Percentiles rank a stretch among this genome's conserved stretches.
Conservation (phyloP, 2,888 invertebrate species). For the Ectobius pallidus region DNA sequence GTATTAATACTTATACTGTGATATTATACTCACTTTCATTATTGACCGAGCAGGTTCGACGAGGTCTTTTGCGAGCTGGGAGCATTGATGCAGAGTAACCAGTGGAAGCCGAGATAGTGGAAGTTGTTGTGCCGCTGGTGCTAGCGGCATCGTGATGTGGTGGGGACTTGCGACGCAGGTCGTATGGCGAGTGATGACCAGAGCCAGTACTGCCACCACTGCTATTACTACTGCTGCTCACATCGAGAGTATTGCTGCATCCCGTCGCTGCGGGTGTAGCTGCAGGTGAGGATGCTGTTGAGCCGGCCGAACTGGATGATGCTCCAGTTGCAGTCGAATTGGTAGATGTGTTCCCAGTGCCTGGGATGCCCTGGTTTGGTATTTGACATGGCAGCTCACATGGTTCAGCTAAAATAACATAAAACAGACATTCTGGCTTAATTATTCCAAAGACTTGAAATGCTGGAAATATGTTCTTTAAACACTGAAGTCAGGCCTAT, state of each 20-base stretch:
- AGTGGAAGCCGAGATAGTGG: slow-evolving; percentile 58
- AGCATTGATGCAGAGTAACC: slow-evolving; percentile 66
- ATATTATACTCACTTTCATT: slow-evolving; percentile 54
- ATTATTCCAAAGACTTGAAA: background rate
- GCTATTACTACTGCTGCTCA: slow-evolving; percentile 61
- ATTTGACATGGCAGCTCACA: slow-evolving; percentile 66
- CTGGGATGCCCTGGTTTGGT: slow-evolving; percentile 66
- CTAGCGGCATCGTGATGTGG: slow-evolving; percentile 70
- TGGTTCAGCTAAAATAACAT: slow-evolving; percentile 68
- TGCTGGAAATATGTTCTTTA: too few relatives aligned
- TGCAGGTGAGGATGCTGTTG: slow-evolving; percentile 30
- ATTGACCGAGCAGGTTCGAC: slow-evolving; percentile 67
- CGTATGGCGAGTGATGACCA: slow-evolving; percentile 86
- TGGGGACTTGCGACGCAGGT: slow-evolving; percentile 84
- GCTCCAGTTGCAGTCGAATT: slow-evolving; percentile 43
- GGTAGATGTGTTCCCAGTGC: slow-evolving; percentile 46
- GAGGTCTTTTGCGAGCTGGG: slow-evolving; percentile 84
- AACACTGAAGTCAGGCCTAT: too few relatives aligned
- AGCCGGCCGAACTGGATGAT: slow-evolving; percentile 42
- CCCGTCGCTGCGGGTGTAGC: slow-evolving; percentile 52
- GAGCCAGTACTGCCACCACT: slow-evolving; percentile 45
- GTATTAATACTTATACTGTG: too few relatives aligned
- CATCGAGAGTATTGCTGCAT: slow-evolving; percentile 53
- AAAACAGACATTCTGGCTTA: background rate
- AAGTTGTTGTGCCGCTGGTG: slow-evolving; percentile 57